These are phyloP conservation scores for Rhinogobius similis DNA, from an alignment of 2,113 vertebrate genomes.

Conservation along the genomic window DNA sequence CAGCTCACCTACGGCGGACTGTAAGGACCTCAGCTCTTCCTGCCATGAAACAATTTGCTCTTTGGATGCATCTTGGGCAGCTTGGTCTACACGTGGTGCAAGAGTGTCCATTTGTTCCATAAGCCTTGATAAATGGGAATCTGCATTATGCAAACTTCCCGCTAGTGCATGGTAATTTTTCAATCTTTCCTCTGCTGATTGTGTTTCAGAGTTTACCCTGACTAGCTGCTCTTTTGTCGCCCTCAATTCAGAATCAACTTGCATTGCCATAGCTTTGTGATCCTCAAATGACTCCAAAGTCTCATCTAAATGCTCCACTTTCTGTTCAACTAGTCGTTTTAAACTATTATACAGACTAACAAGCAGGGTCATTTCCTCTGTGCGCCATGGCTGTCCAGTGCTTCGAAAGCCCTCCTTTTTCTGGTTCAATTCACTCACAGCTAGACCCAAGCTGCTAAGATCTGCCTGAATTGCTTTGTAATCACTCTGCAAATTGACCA, in stretches of 20 bases:
- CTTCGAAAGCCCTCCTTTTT: constrained; percentile 93
- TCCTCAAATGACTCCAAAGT: constrained; percentile 83
- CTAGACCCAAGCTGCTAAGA: constrained; percentile 77
- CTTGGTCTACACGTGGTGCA: constrained; percentile 82
- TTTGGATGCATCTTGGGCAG: constrained; percentile 80
- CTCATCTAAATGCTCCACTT: constrained; percentile 83
- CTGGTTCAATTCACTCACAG: constrained; percentile 89
- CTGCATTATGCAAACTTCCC: constrained; percentile 87
- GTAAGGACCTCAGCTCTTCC: constrained; percentile 84
- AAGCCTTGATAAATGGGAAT: constrained; percentile 83
- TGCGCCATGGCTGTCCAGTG: constrained; percentile 90
- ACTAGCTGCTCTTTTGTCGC: constrained; percentile 80
- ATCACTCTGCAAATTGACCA: constrained; percentile 77
- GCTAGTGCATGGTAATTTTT: constrained; percentile 89
- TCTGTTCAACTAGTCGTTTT: constrained; percentile 85
- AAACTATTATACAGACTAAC: constrained; percentile 82
- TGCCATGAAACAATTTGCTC: constrained; percentile 86
- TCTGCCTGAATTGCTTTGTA: constrained; percentile 82
- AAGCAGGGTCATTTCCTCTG: constrained; percentile 87
- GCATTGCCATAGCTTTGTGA: constrained; percentile 83
- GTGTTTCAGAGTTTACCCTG: constrained; percentile 87
- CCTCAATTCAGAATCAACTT: constrained; percentile 83
- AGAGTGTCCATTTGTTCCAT: constrained; percentile 87
- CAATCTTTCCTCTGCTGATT: constrained; percentile 90
- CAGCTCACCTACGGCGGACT: constrained; percentile 78